Percentiles rank a stretch among this genome's conserved stretches.
Evolutionary conservation across 64 coral and sea anemone genomes (phyloP).

Genomic region (Actinia tenebrosa): DNA sequence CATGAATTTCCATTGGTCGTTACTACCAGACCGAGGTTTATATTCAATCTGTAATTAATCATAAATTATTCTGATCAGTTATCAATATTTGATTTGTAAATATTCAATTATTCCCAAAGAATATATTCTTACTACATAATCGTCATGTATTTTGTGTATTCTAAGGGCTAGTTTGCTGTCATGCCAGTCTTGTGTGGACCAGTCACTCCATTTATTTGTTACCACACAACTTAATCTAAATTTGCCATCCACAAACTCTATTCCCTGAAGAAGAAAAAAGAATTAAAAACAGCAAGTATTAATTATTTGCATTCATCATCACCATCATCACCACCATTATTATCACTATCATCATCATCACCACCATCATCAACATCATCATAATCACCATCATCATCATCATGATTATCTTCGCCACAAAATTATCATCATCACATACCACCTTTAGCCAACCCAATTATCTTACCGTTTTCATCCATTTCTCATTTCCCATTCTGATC

Average conservation of each 20-base stretch:
- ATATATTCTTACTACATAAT: constrained; percentile 71
- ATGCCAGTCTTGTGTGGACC: constrained; percentile 69
- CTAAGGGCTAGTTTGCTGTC: constrained; percentile 63
- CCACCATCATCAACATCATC: not conserved
- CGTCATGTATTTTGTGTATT: constrained; percentile 76
- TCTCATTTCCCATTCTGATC: constrained; percentile 83
- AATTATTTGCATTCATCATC: not conserved
- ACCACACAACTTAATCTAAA: constrained; percentile 79
- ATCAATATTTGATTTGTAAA: too few species aligned
- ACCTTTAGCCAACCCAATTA: not conserved
- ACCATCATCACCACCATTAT: not conserved
- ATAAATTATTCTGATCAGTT: not conserved
- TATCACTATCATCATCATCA: not conserved
- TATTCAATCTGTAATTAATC: constrained; percentile 51
- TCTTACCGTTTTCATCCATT: constrained; percentile 82
- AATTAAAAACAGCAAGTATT: not conserved
- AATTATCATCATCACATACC: not conserved
- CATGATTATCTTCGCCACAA: not conserved
- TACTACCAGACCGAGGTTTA: constrained; percentile 25
- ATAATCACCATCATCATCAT: not conserved
- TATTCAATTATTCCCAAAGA: not conserved
- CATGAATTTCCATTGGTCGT: constrained; percentile 71
- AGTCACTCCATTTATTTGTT: constrained; percentile 85
- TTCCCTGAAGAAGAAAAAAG: constrained; percentile 30
- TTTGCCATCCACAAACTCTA: constrained; percentile 74